Conservation (phyloP, 1,140 invertebrate species). For the Dryas iulia region DNA sequence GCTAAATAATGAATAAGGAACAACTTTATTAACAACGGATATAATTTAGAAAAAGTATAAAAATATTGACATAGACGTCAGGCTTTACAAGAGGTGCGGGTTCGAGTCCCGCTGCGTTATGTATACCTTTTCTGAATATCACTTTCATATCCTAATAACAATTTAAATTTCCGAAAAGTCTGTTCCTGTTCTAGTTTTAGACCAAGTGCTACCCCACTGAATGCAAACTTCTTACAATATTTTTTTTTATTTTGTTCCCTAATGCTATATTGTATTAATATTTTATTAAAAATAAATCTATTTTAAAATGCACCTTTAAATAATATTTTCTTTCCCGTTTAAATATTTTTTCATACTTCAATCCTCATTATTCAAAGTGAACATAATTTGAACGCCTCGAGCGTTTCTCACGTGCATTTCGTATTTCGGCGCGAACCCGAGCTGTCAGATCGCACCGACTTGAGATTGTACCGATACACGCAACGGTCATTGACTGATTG, state of each 20-base stretch:
- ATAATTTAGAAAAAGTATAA: too few relatives aligned
- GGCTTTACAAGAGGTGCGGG: too few relatives aligned
- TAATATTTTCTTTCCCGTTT: neutral
- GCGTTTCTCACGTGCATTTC: conserved; percentile 59
- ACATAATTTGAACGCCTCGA: conserved; percentile 32
- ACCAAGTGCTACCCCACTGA: neutral
- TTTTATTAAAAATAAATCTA: neutral
- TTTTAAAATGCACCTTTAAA: neutral
- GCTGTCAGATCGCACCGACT: conserved; percentile 34
- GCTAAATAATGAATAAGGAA: too few relatives aligned
- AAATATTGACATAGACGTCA: too few relatives aligned
- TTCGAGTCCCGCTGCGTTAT: too few relatives aligned
- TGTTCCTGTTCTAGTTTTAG: neutral
- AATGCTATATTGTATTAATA: neutral
- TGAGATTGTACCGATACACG: conserved; percentile 28
- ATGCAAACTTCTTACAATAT: too few relatives aligned
- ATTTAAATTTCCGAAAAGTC: too few relatives aligned
- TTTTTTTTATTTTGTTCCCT: too few relatives aligned
- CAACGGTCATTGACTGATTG: conserved; percentile 33
- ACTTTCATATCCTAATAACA: too few relatives aligned
- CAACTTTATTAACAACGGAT: too few relatives aligned
- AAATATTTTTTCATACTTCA: neutral
- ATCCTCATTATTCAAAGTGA: conserved; percentile 2
- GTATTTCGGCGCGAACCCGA: conserved; percentile 52
- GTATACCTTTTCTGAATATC: too few relatives aligned